Base-by-base conservation (phyloP, 2,888 invertebrate species). In the Diaperis boleti region DNA sequence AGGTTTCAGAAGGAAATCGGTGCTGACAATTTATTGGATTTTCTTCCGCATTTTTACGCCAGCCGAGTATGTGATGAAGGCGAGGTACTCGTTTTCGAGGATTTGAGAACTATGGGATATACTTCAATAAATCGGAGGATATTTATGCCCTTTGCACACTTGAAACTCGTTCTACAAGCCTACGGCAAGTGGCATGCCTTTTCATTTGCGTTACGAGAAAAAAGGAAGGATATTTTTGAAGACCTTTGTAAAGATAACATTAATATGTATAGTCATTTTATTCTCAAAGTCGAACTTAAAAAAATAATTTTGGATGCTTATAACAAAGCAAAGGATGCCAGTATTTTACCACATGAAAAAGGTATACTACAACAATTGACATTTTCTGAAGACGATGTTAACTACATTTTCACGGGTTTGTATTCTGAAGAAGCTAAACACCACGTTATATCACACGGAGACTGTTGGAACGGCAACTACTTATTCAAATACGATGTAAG, bases 101-200 rank as follows among this genome's bases (percentile, higher is more conserved):
- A 77, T 57, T 55, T 75, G 22, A 74, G 67, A 33, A 18, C 31
- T 8, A 7, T 56, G 11, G 74, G 73, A 1, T 77, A 68, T 60
- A 42, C 57, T 7, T 5, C 72, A 45, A 66, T 66, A 37, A 59
- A 73, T 63, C 57, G 69, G 5, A 70, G 66, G 15, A 52, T 47
- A 17, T 64, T 69, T n/a, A 71, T 78, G 69, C 69, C 74, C 64
- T 68, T 71, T 10, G 62, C 70, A 4, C 77, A 78, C 52, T 60
- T 76, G 1, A 64, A 59, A 14, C 31, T 76, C 7, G 71, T 75
- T 18, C 54, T 78, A 15, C 65, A 67, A 17, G 54, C 44, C 11
- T 61, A 45, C 18, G 61, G 54, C 1, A 44, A 45, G 13, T 61
- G 54, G 54, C 61, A 64, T 47, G 68, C 65, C 1, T 15, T 70